Conservation (phyloP, 2,888 invertebrate species). For the Branchipolynoe longqiensis region DNA sequence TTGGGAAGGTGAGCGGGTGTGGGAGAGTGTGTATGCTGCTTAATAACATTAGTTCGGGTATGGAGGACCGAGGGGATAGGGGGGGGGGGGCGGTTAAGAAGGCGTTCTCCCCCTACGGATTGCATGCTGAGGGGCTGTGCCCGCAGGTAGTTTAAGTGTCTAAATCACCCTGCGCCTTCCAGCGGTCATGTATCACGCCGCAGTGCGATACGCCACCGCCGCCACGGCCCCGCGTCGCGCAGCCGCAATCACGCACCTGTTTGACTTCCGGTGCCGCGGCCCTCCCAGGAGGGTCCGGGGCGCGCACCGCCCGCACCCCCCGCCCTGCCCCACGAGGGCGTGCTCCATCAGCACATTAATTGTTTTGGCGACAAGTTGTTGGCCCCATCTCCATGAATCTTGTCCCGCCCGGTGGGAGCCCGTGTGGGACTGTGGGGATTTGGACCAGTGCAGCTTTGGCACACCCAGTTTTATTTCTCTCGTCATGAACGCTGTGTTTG, state of each 20-base stretch:
- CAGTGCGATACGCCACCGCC: background rate
- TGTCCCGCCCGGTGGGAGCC: constrained; percentile 7
- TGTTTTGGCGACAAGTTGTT: constrained; percentile 31
- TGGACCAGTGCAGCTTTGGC: too few species aligned
- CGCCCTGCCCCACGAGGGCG: background rate
- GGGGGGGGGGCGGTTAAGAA: background rate
- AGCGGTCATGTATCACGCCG: constrained; percentile 5
- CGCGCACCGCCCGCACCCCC: background rate
- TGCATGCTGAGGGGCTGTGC: background rate
- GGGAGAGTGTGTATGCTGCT: background rate
- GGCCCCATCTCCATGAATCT: constrained; percentile 44
- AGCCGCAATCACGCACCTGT: constrained; percentile 10
- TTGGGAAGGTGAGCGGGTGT: background rate
- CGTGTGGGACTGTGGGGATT: too few species aligned
- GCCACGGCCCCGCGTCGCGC: background rate
- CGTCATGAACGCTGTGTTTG: too few species aligned
- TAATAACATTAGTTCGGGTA: too few species aligned
- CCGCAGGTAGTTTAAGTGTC: background rate
- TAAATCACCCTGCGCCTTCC: background rate
- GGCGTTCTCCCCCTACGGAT: background rate
- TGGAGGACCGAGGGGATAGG: background rate
- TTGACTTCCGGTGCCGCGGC: constrained; percentile 21
- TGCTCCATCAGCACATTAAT: constrained; percentile 44
- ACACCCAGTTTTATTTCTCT: too few species aligned
- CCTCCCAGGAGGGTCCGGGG: background rate